Conservation (phyloP, 2,797 vertebrate genomes). For the Acipenser transmontanus region DNA sequence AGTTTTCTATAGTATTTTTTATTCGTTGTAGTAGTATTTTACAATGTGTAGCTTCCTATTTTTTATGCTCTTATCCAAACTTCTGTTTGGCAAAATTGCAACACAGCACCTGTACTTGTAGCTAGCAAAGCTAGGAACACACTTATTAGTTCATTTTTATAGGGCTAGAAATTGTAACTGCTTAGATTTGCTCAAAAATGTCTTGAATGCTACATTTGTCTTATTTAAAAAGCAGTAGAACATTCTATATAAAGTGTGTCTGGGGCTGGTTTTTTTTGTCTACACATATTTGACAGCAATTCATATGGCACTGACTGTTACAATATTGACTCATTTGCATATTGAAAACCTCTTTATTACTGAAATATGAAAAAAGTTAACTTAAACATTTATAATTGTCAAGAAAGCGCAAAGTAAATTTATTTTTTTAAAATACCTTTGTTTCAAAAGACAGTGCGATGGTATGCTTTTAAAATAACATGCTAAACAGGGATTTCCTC, state of each 20-base stretch:
- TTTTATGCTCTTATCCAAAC: constrained; percentile 45
- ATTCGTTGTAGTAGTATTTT: neutral
- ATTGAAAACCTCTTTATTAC: constrained; percentile 9
- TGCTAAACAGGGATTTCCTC: constrained; percentile 23
- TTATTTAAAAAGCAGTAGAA: constrained; percentile 22
- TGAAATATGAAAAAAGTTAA: constrained; percentile 12
- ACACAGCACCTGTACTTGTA: constrained; percentile 8
- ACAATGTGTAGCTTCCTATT: constrained; percentile 44
- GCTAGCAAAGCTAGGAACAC: constrained; percentile 14
- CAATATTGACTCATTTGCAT: constrained; percentile 15
- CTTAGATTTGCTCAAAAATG: constrained; percentile 25
- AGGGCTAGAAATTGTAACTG: constrained; percentile 4
- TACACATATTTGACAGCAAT: constrained; percentile 19
- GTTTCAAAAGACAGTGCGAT: constrained; percentile 19
- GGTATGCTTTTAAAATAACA: constrained; percentile 44
- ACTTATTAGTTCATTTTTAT: constrained; percentile 3
- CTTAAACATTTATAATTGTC: constrained; percentile 25
- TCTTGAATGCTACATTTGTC: constrained; percentile 40
- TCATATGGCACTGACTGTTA: constrained; percentile 27
- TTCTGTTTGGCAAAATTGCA: constrained; percentile 23
- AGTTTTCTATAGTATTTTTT: constrained; percentile 39
- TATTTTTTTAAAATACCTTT: constrained; percentile 26
- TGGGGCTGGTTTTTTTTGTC: constrained; percentile 12
- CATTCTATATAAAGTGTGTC: constrained; percentile 7
- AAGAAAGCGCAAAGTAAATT: constrained; percentile 26